phyloP scores from a whole-genome alignment of 1,140 invertebrate genomes.

The Eumeta japonica region DNA sequence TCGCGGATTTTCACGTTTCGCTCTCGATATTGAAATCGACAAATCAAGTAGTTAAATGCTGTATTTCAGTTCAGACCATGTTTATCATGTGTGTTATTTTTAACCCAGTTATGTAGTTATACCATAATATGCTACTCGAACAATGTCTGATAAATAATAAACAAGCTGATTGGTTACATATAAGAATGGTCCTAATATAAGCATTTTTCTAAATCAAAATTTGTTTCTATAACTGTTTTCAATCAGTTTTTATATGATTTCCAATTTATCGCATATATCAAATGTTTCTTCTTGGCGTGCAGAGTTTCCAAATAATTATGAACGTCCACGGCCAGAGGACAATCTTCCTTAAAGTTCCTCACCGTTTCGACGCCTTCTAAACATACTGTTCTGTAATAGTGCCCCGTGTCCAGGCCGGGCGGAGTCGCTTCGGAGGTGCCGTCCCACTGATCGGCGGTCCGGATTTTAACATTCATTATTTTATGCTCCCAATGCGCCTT shows the following conservation, averaged over 20 bases:
- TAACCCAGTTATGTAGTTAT: too few relatives aligned
- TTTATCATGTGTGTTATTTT: too few relatives aligned
- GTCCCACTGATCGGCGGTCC: conserved; percentile 40
- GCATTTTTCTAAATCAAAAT: too few relatives aligned
- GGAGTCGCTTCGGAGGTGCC: conserved; percentile 32
- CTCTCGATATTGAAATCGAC: too few relatives aligned
- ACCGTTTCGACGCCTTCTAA: conserved; percentile 33
- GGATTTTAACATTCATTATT: conserved; percentile 23
- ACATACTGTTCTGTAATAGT: conserved; percentile 38
- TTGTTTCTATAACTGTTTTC: too few relatives aligned
- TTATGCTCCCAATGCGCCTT: conserved; percentile 24
- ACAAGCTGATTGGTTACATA: too few relatives aligned
- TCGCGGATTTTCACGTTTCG: too few relatives aligned
- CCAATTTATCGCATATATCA: conserved; percentile 32
- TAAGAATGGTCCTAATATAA: too few relatives aligned
- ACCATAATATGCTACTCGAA: too few relatives aligned
- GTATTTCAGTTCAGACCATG: too few relatives aligned
- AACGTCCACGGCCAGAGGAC: conserved; percentile 31
- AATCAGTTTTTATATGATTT: conserved; percentile 26
- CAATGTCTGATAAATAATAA: too few relatives aligned
- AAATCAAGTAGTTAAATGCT: too few relatives aligned
- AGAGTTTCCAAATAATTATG: conserved; percentile 30
- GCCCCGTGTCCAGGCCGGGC: conserved; percentile 32
- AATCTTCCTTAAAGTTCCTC: conserved; percentile 22
- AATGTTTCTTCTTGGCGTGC: conserved; percentile 19